Evolutionary conservation across 64 coral and sea anemone species (phyloP).

Genomic region (Stichodactyla mertensii): DNA sequence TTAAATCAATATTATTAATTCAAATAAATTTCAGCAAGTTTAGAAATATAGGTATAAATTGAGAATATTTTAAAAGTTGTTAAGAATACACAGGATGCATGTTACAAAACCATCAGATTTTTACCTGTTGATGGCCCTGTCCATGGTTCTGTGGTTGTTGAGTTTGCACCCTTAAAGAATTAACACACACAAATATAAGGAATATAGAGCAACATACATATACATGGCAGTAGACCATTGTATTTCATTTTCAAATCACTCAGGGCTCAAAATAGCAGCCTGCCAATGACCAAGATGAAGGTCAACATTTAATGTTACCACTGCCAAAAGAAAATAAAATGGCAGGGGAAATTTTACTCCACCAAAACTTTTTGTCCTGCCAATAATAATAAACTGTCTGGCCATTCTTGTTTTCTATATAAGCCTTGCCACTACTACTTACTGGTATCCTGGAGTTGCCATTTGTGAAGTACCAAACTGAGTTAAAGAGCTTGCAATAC

Average conservation of each 20-base stretch:
- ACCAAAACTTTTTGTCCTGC: not conserved
- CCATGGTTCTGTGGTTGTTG: conserved; percentile 76
- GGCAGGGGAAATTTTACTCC: not conserved
- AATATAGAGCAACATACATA: no score
- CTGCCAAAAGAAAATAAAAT: no score
- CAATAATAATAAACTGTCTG: not conserved
- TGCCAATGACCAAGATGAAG: no score
- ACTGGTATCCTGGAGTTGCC: conserved; percentile 52
- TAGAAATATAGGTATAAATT: no score
- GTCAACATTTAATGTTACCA: no score
- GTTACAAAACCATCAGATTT: not conserved
- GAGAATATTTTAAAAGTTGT: no score
- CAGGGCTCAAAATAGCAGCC: no score
- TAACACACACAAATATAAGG: not conserved
- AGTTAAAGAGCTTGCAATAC: conserved; percentile 27
- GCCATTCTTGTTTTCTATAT: not conserved
- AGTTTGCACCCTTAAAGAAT: conserved; percentile 53
- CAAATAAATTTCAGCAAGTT: no score
- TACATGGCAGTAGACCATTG: no score
- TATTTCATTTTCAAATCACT: no score
- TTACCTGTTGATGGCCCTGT: conserved; percentile 79
- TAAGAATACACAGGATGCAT: no score
- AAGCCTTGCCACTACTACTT: conserved; percentile 2
- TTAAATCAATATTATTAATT: no score
- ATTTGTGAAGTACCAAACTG: conserved; percentile 52